Conservation (phyloP, 2,888 invertebrate species). For the Lepeophtheirus nordmannii region DNA sequence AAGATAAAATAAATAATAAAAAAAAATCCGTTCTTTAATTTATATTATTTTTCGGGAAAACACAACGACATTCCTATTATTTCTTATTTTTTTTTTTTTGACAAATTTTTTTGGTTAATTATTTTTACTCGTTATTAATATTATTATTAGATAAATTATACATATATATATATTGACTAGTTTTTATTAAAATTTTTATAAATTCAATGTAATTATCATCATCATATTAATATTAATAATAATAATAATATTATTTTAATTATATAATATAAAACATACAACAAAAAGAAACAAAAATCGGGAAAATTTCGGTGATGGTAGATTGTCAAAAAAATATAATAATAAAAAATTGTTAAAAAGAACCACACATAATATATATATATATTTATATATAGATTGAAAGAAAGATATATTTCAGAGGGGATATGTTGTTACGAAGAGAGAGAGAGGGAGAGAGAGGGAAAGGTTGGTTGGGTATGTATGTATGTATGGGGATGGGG, state of each 20-base stretch:
- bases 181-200: slow-evolving; percentile 1
- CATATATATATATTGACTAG: background rate
- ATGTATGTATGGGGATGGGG: background rate
- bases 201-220: background rate
- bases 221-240: background rate
- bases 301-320: background rate
- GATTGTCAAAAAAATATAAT: slow-evolving; percentile 3
- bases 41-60: too few relatives aligned
- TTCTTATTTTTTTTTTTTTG: too few relatives aligned
- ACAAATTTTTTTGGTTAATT: too few relatives aligned
- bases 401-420: background rate
- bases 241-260: background rate
- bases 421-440: slow-evolving; percentile 2
- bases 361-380: background rate
- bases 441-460: background rate
- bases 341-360: background rate
- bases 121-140: too few relatives aligned
- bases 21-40: too few relatives aligned
- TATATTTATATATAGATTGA: background rate
- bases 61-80: too few relatives aligned
- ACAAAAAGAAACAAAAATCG: slow-evolving; percentile 1
- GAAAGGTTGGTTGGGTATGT: background rate
- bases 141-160: background rate
- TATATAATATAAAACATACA: slow-evolving; percentile 3
- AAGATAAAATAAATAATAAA: too few relatives aligned